Conservation (phyloP, 2,888 invertebrate species). For the Pseudoips prasinana region DNA sequence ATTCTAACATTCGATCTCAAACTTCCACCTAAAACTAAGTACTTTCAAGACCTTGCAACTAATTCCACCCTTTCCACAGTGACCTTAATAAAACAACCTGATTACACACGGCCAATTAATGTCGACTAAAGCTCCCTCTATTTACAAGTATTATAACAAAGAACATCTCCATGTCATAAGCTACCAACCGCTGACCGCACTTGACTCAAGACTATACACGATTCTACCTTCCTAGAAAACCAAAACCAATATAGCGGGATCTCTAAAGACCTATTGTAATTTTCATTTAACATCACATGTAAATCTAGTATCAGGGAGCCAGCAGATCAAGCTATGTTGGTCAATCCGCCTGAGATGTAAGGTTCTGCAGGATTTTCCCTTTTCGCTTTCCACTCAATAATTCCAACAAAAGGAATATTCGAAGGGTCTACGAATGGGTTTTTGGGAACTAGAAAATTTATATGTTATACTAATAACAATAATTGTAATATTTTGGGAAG, state of each 20-base stretch:
- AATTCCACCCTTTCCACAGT: neutral
- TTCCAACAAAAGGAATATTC: slow-evolving; percentile 54
- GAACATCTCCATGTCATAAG: slow-evolving; percentile 30
- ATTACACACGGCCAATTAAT: neutral
- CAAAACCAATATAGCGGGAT: slow-evolving; percentile 10
- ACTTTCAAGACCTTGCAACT: too few species aligned
- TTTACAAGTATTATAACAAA: slow-evolving; percentile 32
- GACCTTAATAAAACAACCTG: too few species aligned
- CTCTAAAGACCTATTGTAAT: slow-evolving; percentile 13
- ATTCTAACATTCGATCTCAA: too few species aligned
- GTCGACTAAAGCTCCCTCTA: slow-evolving; percentile 7
- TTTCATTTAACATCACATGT: neutral
- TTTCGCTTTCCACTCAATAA: slow-evolving; percentile 57
- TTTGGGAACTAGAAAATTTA: slow-evolving; percentile 37
- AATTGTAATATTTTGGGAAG: slow-evolving; percentile 30
- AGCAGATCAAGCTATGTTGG: slow-evolving; percentile 17
- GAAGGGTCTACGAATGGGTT: slow-evolving; percentile 38
- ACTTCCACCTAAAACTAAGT: too few species aligned
- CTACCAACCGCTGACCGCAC: slow-evolving; percentile 34
- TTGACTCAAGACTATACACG: slow-evolving; percentile 32
- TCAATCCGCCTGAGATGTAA: slow-evolving; percentile 20
- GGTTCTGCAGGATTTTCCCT: slow-evolving; percentile 43
- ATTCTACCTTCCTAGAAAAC: slow-evolving; percentile 29
- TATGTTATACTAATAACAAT: slow-evolving; percentile 24
- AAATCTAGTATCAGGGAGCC: neutral